A percentile compares a stretch with the other conserved stretches of the same genome.
phyloP scores from a whole-genome alignment of 2,113 vertebrate species.

The Syrrhaptes paradoxus region DNA sequence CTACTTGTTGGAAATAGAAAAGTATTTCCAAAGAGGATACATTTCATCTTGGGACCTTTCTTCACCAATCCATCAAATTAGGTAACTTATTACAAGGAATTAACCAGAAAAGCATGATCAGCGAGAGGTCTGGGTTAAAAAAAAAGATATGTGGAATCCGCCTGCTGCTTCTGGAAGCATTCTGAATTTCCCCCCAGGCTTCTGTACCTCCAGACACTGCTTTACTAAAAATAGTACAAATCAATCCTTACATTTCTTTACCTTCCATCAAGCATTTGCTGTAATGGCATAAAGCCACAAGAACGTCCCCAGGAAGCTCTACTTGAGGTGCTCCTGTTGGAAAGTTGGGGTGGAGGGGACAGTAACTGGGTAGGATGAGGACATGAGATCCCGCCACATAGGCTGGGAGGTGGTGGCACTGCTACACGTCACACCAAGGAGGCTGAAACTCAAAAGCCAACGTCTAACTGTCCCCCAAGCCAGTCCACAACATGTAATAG shows the following conservation, averaged over 20 bases:
- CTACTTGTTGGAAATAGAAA: conserved; percentile 53
- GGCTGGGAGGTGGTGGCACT: not conserved
- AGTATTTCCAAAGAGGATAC: conserved; percentile 57
- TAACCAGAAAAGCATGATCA: conserved; percentile 7
- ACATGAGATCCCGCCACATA: not conserved
- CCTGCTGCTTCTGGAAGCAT: not conserved
- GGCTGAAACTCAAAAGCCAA: not conserved
- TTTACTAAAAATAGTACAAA: conserved; percentile 9
- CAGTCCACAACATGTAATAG: not conserved
- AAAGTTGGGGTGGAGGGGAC: fast-evolving
- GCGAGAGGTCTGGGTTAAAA: conserved; percentile 17
- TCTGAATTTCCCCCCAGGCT: not conserved
- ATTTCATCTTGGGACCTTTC: conserved; percentile 19
- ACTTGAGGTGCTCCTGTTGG: not conserved
- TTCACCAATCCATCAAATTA: conserved; percentile 19
- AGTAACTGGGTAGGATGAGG: fast-evolving
- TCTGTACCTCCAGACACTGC: not conserved
- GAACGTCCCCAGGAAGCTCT: not conserved
- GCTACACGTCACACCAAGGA: not conserved
- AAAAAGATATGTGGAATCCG: conserved; percentile 35
- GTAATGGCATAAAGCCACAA: not conserved
- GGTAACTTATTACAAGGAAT: not conserved
- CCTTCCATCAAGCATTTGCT: not conserved
- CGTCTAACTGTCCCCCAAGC: not conserved
- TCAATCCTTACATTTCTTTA: not conserved